These are phyloP conservation scores for Nyctibius grandis DNA, from an alignment of 2,797 vertebrate species.

Conservation along the genomic window DNA sequence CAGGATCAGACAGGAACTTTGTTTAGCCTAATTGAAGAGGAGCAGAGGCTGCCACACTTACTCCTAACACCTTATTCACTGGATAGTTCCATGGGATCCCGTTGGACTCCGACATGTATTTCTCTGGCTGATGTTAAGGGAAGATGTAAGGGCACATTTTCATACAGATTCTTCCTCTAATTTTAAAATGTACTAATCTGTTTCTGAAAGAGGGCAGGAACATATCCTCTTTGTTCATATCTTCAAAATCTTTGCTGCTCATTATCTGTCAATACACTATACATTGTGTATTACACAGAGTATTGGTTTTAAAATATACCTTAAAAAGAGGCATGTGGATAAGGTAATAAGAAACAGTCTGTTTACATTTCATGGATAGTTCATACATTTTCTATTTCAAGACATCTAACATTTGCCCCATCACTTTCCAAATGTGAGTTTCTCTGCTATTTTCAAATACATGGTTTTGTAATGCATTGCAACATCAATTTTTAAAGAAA, in stretches of 20 bases:
- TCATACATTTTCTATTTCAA: not conserved
- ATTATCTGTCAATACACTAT: not conserved
- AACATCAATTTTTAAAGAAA: not conserved
- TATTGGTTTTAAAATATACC: not conserved
- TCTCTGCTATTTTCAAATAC: not conserved
- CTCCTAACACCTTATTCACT: not conserved
- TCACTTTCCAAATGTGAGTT: not conserved
- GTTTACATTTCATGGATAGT: not conserved
- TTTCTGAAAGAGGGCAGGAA: not conserved
- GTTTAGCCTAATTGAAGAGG: not conserved
- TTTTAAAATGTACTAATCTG: not conserved
- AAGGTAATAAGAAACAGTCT: not conserved
- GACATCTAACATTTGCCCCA: not conserved
- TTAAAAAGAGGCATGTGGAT: not conserved
- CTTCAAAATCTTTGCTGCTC: not conserved
- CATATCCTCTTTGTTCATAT: not conserved
- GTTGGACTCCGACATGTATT: accelerated
- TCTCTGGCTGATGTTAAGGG: not conserved
- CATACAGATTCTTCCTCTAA: not conserved
- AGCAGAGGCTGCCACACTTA: not conserved
- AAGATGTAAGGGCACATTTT: not conserved
- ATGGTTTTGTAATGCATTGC: not conserved
- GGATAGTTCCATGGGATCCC: not conserved
- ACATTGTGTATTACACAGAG: not conserved
- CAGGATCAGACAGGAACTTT: not conserved